Base-by-base conservation (phyloP, 2,113 vertebrate species). In the Oceanites oceanicus region DNA sequence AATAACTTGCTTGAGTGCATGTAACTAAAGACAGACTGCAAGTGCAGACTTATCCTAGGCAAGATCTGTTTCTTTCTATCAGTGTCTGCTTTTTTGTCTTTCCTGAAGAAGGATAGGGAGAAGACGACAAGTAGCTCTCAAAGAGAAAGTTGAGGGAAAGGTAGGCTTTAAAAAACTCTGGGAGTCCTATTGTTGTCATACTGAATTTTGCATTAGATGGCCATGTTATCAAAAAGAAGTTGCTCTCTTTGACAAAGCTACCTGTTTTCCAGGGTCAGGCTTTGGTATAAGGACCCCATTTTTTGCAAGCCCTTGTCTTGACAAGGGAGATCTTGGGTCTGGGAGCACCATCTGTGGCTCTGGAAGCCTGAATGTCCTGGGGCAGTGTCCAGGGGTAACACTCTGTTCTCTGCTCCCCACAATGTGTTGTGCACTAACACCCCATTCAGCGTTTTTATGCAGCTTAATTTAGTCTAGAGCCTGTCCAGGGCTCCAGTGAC, bases 321-420 rank as follows among this genome's bases (percentile, higher is more conserved):
- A 32, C 14, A 44, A 42, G 1, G 12, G 52, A 44, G 22, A 36
- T 17, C 14, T 55, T 7, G 4, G 6, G 9, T 68, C 47, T 45
- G 30, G 36, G 14, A 86, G 10, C 14, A 30, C 30, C 14, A 8
- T 27, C 26, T n/a, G 7, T 58, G 34, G 9, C 23, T 72, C 65
- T 71, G 36, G 44, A 74, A 84, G 21, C 15, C 40, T 58, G 19
- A 81, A 59, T 19, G 27, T 75, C 27, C 25, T 0, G 0, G 23
- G 11, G 9, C 10, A 62, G 21, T 3, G 26, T 13, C 10, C 25
- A 44, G 21, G 22, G 49, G 7, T 72, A 52, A 13, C 23, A 59
- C 1, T 3, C 8, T 26, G 7, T 61, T 17, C 38, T 53, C 5
- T 11, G 1, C 6, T 76, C 23, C 6, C 14, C 18, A 2, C 22